phyloP scores from a whole-genome alignment of 2,888 invertebrate genomes.

The Nemurella pictetii region DNA sequence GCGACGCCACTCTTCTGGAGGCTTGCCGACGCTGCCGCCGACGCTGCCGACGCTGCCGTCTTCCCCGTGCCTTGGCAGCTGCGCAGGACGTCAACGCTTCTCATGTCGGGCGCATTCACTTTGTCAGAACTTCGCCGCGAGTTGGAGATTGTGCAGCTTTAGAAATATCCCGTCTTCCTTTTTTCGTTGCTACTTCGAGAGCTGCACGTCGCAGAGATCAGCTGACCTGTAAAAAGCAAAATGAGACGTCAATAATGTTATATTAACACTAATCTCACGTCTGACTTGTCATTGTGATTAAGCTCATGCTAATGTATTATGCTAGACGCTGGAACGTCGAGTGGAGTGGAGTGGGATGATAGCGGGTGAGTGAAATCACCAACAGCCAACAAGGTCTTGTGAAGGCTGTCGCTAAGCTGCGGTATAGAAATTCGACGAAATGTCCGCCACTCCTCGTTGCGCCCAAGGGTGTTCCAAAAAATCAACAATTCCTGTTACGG shows the following conservation, averaged over 20 bases:
- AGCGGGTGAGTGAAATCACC: constrained; percentile 1
- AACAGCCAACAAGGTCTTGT: not conserved
- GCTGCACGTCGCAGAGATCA: constrained; percentile 9
- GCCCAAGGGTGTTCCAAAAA: not conserved
- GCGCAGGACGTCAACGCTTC: constrained; percentile 29
- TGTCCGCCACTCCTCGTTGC: constrained; percentile 9
- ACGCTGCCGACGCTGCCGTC: constrained; percentile 25
- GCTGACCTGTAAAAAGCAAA: constrained; percentile 31
- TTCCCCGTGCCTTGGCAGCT: constrained; percentile 20
- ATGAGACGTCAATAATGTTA: constrained; percentile 14
- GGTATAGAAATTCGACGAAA: not conserved
- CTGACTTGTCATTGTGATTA: constrained; percentile 17
- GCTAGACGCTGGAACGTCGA: not conserved
- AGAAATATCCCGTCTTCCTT: not conserved
- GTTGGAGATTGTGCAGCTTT: not conserved
- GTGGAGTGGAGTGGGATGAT: not conserved
- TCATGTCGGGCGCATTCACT: constrained; percentile 35
- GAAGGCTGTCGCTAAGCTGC: constrained; percentile 15
- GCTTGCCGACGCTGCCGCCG: constrained; percentile 8
- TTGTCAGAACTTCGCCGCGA: not conserved
- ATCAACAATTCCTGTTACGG: constrained; percentile 13
- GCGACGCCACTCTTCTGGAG: constrained; percentile 51
- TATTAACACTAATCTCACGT: not conserved
- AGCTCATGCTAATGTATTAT: constrained; percentile 19
- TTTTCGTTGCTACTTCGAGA: not conserved